A percentile compares a stretch with the other conserved stretches of the same genome.
Conservation (phyloP, 2,113 vertebrate genomes). For the Craseonycteris thonglongyai region DNA sequence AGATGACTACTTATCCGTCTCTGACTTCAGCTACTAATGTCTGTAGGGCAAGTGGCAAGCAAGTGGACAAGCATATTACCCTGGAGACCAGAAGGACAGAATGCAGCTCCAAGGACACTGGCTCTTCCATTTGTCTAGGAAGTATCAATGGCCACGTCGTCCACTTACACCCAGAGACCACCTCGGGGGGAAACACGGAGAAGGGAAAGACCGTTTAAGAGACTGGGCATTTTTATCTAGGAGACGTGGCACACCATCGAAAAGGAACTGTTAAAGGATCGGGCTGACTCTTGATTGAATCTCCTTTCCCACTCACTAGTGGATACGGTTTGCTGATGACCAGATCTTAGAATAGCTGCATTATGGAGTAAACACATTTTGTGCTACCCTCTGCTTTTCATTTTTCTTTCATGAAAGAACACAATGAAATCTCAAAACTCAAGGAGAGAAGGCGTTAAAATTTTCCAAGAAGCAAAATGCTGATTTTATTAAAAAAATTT, state of each 20-base stretch:
- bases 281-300: background rate
- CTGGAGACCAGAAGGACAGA: background rate
- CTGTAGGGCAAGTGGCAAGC: background rate
- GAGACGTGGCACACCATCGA: background rate
- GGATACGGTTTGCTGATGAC: background rate
- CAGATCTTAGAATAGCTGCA: background rate
- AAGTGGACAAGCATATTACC: too few relatives aligned
- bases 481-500: slow-evolving; percentile 7
- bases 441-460: background rate
- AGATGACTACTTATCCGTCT: background rate
- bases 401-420: slow-evolving; percentile 27
- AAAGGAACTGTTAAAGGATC: background rate
- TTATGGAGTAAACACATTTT: background rate
- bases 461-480: background rate
- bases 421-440: background rate
- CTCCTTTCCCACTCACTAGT: background rate
- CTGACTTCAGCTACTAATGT: background rate
- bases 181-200: background rate
- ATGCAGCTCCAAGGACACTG: background rate
- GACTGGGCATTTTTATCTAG: background rate
- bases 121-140: background rate
- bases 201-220: background rate
- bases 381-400: background rate
- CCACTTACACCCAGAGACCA: background rate
- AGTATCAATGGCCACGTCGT: background rate